Base-by-base conservation (phyloP, 1,140 invertebrate genomes). In the Pemphigus obesinymphae region DNA sequence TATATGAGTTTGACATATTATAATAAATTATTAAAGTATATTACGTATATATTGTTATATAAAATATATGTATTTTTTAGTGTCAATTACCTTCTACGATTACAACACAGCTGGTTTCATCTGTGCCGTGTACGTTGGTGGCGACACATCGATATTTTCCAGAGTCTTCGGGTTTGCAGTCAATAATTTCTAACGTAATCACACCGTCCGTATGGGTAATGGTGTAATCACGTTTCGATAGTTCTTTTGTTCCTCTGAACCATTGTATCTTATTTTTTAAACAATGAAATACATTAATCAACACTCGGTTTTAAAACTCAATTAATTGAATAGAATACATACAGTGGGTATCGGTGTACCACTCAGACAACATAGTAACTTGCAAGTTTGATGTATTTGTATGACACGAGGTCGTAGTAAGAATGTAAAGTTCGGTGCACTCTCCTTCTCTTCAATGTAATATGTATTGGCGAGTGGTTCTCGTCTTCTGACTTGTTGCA, bases 71-170 rank as follows among this genome's bases (percentile, higher is more conserved):
- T 20, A 63, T 10, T 58, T 63, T 34, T 63, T 63, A 34, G 6
- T 4, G 20, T 50, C 8, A 23, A 72, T 73, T 89, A 94, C 96
- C 96, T 93, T 99, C 97, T 85, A 99, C 97, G 85, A 97, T 97
- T 40, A 99, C 94, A 82, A 97, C 94, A 88, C 96, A 98, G 63
- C 91, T 93, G 2, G 97, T 99, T 89, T 98, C 96, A 85, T 97
- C 96, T 29, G 92, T 92, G 84, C 98, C 98, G 83, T 98, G 93
- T 26, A 90, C 89, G 87, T 99, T 99, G 50, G 92, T 93, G 8
- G 98, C 98, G 8, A 94, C 90, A 87, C 97, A 99, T 29, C 91
- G 92, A 88, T 99, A 99, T 87, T 95, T 97, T 82, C 97, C 98
- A 83, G 96, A 96, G 88, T 99, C 98, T 84, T 93, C 93, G 0